Conservation (phyloP, 2,888 invertebrate genomes). For the Hedychridium roseum region DNA sequence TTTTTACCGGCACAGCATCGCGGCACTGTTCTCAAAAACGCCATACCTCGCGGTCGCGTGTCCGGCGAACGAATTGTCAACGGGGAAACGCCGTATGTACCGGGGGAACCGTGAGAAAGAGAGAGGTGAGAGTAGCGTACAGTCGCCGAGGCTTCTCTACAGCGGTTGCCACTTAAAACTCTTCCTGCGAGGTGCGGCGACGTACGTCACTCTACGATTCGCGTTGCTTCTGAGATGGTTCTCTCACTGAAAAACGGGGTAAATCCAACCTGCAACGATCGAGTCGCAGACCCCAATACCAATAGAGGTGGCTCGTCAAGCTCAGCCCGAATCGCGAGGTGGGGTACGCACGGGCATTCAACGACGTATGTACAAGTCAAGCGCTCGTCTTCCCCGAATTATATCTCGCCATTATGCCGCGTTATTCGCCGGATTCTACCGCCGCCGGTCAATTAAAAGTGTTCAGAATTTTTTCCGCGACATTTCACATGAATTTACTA, state of each 20-base stretch:
- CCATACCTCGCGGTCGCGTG: constrained; percentile 45
- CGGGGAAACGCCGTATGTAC: constrained; percentile 10
- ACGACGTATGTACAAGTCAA: constrained; percentile 31
- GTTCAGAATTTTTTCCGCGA: constrained; percentile 9
- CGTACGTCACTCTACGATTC: background rate
- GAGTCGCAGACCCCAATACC: constrained; percentile 46
- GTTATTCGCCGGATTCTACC: too few species aligned
- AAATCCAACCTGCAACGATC: constrained; percentile 45
- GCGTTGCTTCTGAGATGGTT: constrained; percentile 4
- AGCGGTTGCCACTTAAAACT: background rate
- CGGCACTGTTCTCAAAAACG: constrained; percentile 57
- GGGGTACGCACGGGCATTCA: constrained; percentile 30
- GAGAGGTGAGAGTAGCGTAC: background rate
- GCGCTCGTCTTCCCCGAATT: constrained; percentile 20
- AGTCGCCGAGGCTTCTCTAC: constrained; percentile 4
- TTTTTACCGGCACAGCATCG: constrained; percentile 54
- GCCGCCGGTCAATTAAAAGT: constrained; percentile 17
- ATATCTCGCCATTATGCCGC: too few species aligned
- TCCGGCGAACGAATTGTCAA: constrained; percentile 20
- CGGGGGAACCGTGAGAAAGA: background rate
- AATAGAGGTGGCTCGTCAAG: constrained; percentile 26
- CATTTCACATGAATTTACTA: constrained; percentile 8
- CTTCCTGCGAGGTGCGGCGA: background rate
- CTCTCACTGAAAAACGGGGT: constrained; percentile 26
- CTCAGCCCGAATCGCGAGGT: constrained; percentile 34